Percentiles rank a stretch among this genome's conserved stretches.
Evolutionary conservation across 2,888 invertebrate genomes (phyloP).

Genomic region (Polymixis lichenea): DNA sequence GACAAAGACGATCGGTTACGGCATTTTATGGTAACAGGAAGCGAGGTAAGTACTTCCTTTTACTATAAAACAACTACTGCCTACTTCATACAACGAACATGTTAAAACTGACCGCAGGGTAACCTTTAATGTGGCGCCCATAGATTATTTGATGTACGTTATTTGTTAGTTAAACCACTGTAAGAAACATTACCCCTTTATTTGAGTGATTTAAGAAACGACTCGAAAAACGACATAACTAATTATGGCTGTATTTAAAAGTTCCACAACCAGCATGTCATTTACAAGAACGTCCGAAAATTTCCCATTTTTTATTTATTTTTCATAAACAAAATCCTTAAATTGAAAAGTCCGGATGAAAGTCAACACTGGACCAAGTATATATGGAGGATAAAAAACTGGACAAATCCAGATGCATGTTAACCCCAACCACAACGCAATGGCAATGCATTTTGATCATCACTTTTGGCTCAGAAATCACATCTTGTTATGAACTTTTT

Average conservation of each 20-base stretch:
- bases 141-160: background rate
- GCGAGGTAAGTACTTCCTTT: constrained; percentile 18
- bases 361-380: too few relatives aligned
- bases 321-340: too few relatives aligned
- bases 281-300: too few relatives aligned
- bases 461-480: background rate
- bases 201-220: background rate
- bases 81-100: constrained; percentile 5
- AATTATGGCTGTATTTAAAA: background rate
- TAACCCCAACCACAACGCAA: too few relatives aligned
- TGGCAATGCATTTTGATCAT: background rate
- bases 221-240: background rate
- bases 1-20: background rate
- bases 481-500: background rate
- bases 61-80: constrained; percentile 26
- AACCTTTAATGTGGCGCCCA: background rate
- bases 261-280: background rate
- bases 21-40: constrained; percentile 17
- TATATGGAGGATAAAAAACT: too few relatives aligned
- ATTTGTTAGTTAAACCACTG: background rate
- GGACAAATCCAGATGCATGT: too few relatives aligned
- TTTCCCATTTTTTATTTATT: too few relatives aligned
- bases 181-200: background rate
- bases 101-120: constrained; percentile 10
- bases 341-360: too few relatives aligned